Evolutionary conservation across 2,888 invertebrate genomes (phyloP).

Genomic region (Euphydryas editha): DNA sequence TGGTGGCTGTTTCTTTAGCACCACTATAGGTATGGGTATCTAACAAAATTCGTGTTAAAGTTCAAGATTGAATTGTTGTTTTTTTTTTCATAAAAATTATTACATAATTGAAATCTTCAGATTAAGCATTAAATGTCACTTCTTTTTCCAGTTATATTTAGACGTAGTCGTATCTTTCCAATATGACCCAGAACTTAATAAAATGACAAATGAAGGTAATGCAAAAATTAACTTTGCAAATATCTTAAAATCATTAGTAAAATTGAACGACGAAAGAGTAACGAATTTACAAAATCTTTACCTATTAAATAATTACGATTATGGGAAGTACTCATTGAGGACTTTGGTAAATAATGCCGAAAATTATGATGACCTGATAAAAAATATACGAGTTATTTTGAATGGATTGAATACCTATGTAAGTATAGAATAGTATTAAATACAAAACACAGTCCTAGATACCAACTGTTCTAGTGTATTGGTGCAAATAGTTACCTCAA

Average conservation of each 20-base stretch:
- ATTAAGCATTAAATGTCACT: neutral
- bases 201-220: neutral
- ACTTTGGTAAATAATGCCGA: slow-evolving; percentile 20
- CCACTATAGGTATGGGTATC: too few relatives aligned
- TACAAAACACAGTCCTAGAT: too few relatives aligned
- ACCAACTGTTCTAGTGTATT: too few relatives aligned
- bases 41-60: too few relatives aligned
- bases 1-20: too few relatives aligned
- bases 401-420: slow-evolving; percentile 18
- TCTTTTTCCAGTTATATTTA: neutral
- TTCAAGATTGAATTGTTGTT: too few relatives aligned
- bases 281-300: slow-evolving; percentile 48
- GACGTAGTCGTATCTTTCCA: neutral
- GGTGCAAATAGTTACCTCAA: too few relatives aligned
- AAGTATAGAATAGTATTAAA: slow-evolving; percentile 7
- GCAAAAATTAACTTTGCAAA: slow-evolving; percentile 39
- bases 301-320: slow-evolving; percentile 48
- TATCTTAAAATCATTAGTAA: slow-evolving; percentile 51
- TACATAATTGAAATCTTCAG: neutral
- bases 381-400: slow-evolving; percentile 18
- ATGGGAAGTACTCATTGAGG: slow-evolving; percentile 42
- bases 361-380: slow-evolving; percentile 36
- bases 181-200: neutral
- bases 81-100: too few relatives aligned
- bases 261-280: slow-evolving; percentile 53